These are phyloP conservation scores for Ciconia nigra DNA, from an alignment of 2,797 vertebrate species.

Conservation along the genomic window DNA sequence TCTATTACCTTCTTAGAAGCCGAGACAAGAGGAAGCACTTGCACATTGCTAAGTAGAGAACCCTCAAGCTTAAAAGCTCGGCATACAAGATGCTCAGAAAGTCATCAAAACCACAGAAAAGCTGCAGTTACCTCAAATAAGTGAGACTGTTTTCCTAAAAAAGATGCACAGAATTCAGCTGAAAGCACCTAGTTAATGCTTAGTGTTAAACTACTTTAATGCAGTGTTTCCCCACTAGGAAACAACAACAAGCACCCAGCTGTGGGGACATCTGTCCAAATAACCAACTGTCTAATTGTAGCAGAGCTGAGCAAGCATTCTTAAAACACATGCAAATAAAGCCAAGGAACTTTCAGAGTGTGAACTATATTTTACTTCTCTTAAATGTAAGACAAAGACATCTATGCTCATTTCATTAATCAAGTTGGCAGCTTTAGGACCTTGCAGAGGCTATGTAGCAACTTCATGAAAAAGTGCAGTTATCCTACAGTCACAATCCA, in stretches of 20 bases:
- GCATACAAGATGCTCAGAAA: neutral
- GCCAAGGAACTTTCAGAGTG: neutral
- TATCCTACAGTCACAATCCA: neutral
- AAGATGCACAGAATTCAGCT: neutral
- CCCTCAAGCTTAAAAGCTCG: neutral
- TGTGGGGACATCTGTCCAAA: conserved; percentile 10
- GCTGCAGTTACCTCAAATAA: neutral
- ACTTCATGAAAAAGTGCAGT: neutral
- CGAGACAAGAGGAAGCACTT: neutral
- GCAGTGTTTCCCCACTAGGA: neutral
- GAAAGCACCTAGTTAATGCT: neutral
- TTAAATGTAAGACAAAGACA: neutral
- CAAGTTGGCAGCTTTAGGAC: neutral
- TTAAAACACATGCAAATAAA: neutral
- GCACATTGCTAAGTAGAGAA: neutral
- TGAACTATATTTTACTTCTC: neutral
- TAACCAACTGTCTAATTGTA: neutral
- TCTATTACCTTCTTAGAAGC: neutral
- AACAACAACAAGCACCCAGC: neutral
- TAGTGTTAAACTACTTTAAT: neutral
- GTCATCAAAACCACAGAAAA: neutral
- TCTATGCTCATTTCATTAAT: neutral
- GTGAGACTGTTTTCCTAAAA: neutral
- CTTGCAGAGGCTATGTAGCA: neutral
- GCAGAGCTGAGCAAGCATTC: neutral